Evolutionary conservation across 1,140 invertebrate genomes (phyloP).

Genomic region (Drosophila kepulauana): DNA sequence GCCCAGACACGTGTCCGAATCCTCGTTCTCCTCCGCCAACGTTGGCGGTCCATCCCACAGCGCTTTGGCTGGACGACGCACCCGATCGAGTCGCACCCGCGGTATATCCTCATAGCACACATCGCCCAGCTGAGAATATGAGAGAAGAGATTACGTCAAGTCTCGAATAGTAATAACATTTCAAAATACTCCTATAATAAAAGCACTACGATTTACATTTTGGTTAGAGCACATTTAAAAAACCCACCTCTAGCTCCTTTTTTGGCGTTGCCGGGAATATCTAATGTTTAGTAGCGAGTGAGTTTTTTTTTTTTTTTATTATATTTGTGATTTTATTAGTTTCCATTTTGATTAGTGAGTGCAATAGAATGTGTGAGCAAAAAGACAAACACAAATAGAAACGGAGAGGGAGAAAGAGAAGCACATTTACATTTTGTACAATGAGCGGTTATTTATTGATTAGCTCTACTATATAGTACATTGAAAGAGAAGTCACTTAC

Average conservation of each 20-base stretch:
- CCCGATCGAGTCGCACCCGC: slow-evolving; percentile 80
- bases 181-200: no score
- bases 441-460: slow-evolving; percentile 2
- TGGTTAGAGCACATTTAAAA: slow-evolving; percentile 18
- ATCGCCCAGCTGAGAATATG: slow-evolving; percentile 69
- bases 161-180: no score
- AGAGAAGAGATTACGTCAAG: no score
- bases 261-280: slow-evolving; percentile 84
- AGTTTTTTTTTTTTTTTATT: slow-evolving; percentile 22
- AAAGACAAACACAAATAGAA: slow-evolving; percentile 29
- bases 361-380: slow-evolving; percentile 36
- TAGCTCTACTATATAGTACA: background rate
- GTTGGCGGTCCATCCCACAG: slow-evolving; percentile 83
- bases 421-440: slow-evolving; percentile 49
- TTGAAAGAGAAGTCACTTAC: slow-evolving; percentile 84
- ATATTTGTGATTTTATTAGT: background rate
- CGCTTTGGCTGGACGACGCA: slow-evolving; percentile 74
- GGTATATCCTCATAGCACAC: slow-evolving; percentile 82
- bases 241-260: slow-evolving; percentile 84
- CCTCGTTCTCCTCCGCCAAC: slow-evolving; percentile 82
- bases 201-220: background rate
- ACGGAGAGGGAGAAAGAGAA: slow-evolving; percentile 26
- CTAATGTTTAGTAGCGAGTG: slow-evolving; percentile 65
- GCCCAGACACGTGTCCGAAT: slow-evolving; percentile 70
- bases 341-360: slow-evolving; percentile 52